Base-by-base conservation (phyloP, 2,888 invertebrate genomes). In the Melipona beecheii region DNA sequence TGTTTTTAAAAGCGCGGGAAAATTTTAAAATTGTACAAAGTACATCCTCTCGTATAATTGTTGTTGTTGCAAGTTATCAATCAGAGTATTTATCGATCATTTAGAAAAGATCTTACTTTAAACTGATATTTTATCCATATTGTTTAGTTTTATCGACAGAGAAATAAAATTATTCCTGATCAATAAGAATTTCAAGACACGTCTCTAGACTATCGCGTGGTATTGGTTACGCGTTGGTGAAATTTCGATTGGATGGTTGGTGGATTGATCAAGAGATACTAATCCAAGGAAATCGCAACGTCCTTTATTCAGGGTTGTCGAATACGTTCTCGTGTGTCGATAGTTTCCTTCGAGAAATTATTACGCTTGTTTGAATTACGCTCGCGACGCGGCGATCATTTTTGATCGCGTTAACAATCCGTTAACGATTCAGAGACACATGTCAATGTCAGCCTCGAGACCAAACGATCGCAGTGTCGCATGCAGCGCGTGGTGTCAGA, bases 361-460 rank as follows among this genome's bases (percentile, higher is more conserved):
- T 60, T n/a, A 13, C n/a, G 13, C n/a, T 27, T 60, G 24, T 27
- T 19, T 31, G 56, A 49, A 50, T 52, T 27, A 27, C 31, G 36
- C 50, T 49, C 43, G 60, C 27, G 50, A 58, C 21, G 13, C 52
- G 21, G 68, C n/a, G 68, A 24, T 36, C 24, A 49, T 60, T 72
- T 31, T n/a, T n/a, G 70, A 21, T 69, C 68, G 68, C 65, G 36
- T 71, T n/a, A n/a, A 52, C 62, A 60, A n/a, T 17, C 54, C 5
- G n/a, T 54, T 24, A 66, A 70, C 21, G 50, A 58, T 49, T 31
- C 31, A 36, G n/a, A 58, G 58, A 27, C 24, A 54, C 17, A n/a
- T 60, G 78, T 75, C 84, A 84, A 78, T 84, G 84, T 84, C 78
- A 74, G 56, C 78, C 54, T 73, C 79, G 75, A 70, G 68, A 73